These are phyloP conservation scores for Sarcophaga caerulescens DNA, from an alignment of 2,888 invertebrate species.

Conservation along the genomic window DNA sequence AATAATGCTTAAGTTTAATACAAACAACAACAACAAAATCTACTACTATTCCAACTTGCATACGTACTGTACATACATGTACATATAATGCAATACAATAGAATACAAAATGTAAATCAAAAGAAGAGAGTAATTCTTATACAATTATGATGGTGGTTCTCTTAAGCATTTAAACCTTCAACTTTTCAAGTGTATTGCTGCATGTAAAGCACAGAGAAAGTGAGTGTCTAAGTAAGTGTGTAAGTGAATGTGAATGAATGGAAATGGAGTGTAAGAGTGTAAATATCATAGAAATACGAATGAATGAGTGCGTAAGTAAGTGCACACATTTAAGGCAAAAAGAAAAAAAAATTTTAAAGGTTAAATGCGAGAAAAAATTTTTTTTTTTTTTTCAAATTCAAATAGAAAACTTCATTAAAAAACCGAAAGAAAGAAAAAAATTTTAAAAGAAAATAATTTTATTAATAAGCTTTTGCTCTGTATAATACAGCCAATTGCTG, in stretches of 20 bases:
- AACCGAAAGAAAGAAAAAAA: background rate
- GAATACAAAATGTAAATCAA: background rate
- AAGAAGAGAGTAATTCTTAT: constrained; percentile 8
- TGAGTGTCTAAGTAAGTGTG: background rate
- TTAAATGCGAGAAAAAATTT: background rate
- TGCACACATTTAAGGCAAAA: background rate
- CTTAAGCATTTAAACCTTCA: constrained; percentile 59
- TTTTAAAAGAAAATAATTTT: background rate
- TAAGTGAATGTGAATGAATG: background rate
- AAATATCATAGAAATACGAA: background rate
- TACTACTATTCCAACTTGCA: background rate
- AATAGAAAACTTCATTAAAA: background rate
- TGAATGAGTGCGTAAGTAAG: constrained; percentile 3
- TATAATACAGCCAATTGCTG: background rate
- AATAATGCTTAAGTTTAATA: constrained; percentile 57
- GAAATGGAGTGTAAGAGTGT: background rate
- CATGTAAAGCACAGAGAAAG: too few species aligned
- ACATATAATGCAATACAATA: background rate
- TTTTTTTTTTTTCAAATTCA: background rate
- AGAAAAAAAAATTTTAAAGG: background rate
- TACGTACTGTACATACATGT: background rate
- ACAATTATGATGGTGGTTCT: constrained; percentile 6
- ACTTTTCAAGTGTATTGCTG: constrained; percentile 34
- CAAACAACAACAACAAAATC: background rate
- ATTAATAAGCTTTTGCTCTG: background rate